Evolutionary conservation across 2,113 vertebrate genomes (phyloP).

Genomic region (Microcebus lehilahytsara): DNA sequence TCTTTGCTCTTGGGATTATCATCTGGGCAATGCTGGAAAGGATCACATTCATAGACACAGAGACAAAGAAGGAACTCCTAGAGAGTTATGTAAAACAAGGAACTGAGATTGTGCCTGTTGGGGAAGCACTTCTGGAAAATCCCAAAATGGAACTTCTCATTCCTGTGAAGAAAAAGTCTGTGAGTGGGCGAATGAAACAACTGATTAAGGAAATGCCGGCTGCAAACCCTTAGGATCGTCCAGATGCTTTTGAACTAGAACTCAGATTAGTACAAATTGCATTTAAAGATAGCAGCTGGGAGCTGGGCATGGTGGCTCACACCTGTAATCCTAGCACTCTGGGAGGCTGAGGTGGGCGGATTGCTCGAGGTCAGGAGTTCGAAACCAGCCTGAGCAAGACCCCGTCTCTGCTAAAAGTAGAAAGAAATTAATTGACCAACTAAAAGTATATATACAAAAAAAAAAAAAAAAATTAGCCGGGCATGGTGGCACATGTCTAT

Average conservation of each 20-base stretch:
- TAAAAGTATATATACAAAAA: too few relatives aligned
- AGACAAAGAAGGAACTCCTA: conserved; percentile 96
- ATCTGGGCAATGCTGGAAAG: conserved; percentile 99
- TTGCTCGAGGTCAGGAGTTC: too few relatives aligned
- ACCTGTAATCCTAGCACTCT: too few relatives aligned
- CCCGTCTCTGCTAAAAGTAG: too few relatives aligned
- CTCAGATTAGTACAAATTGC: conserved; percentile 96
- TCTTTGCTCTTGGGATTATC: conserved; percentile 97
- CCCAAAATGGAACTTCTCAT: conserved; percentile 98
- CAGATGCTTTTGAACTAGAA: conserved; percentile 96
- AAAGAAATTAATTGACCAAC: too few relatives aligned
- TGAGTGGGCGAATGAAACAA: conserved; percentile 96
- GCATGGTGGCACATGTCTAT: too few relatives aligned
- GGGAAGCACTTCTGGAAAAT: conserved; percentile 96
- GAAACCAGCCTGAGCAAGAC: too few relatives aligned
- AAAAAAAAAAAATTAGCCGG: too few relatives aligned
- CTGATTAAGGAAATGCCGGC: conserved; percentile 97
- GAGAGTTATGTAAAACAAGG: conserved; percentile 96
- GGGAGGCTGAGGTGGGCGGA: too few relatives aligned
- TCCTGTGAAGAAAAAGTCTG: conserved; percentile 95
- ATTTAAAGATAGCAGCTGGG: conserved; percentile 76
- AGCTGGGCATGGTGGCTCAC: too few relatives aligned
- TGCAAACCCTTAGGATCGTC: conserved; percentile 96
- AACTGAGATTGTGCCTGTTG: conserved; percentile 93
- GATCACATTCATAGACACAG: conserved; percentile 95